Evolutionary conservation across 2,797 vertebrate genomes (phyloP), one percentile per base, ranked within the genome.

Genomic region (Pachyuromys duprasi): DNA sequence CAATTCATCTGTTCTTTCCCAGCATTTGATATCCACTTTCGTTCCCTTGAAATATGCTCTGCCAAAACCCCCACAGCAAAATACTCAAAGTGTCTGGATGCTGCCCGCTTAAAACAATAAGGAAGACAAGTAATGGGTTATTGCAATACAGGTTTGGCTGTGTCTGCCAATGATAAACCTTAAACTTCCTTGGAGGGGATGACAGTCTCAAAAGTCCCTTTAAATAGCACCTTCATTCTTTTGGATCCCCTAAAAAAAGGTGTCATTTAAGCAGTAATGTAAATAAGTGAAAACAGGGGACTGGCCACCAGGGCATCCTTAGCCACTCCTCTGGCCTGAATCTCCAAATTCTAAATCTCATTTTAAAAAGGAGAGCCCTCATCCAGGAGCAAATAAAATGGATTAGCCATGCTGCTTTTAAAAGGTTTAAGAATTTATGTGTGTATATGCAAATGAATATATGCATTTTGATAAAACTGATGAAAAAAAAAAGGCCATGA

Each of bases 91-190:
- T 0, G 20, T 82, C 88, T 88, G 84, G 33, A 26, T 0, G 53
- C 81, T 33, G 83, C 75, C 84, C 93, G 80, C 49, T 82, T 79
- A 87, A 95, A 88, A 93, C 93, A 94, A 93, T 92, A 93, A 93
- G 90, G 87, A 62, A 49, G 74, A 62, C 3, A 0, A 78, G 90
- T 60, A 74, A 79, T 39, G 83, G 94, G 88, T 76, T 65, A 33
- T 86, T 96, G n/a, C 67, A 22, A 20, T 0, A 1, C n/a, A 62
- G 13, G 81, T 45, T 65, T 18, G 76, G 60, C 63, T 70, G 45
- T 42, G 94, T 39, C 87, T 62, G 87, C 84, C 94, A 28, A 80
- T 0, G 14, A 94, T 26, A 55, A 94, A 84, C 62, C 83, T 76
- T 74, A 76, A 60, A n/a, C 55, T 20, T 75, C 83, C 83, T 91